Percentiles rank a stretch among this genome's conserved stretches.
Evolutionary conservation across 2,797 vertebrate species (phyloP).

Genomic region (Thalassophryne amazonica): DNA sequence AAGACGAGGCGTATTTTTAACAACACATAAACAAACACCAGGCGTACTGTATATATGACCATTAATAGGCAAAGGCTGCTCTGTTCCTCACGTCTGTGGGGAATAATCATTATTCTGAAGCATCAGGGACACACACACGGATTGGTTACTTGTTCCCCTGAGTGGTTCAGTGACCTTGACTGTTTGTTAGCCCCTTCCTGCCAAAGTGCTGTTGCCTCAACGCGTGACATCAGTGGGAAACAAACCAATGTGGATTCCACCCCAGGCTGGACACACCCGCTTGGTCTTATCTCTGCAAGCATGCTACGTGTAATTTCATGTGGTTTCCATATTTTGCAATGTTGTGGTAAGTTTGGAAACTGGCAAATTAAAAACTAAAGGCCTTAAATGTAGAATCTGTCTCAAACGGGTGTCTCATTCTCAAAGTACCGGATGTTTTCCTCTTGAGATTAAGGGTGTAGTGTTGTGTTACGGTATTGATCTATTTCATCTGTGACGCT

Average conservation of each 20-base stretch:
- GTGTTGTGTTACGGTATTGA: slow-evolving; percentile 24
- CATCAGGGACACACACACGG: slow-evolving; percentile 46
- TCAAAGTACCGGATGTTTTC: neutral
- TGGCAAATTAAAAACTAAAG: neutral
- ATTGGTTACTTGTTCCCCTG: slow-evolving; percentile 39
- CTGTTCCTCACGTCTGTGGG: slow-evolving; percentile 14
- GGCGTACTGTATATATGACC: slow-evolving; percentile 2
- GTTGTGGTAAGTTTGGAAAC: slow-evolving; percentile 3
- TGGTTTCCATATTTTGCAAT: slow-evolving; percentile 22
- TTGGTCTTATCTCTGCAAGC: slow-evolving; percentile 5
- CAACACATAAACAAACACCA: slow-evolving; percentile 29
- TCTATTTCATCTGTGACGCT: slow-evolving; percentile 20
- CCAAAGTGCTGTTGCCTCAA: slow-evolving; percentile 40
- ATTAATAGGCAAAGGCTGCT: slow-evolving; percentile 38
- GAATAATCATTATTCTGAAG: slow-evolving; percentile 60
- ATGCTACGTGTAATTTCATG: slow-evolving; percentile 4
- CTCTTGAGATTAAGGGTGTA: neutral
- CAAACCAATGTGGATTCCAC: slow-evolving; percentile 25
- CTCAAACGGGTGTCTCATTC: neutral
- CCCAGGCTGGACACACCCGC: slow-evolving; percentile 30
- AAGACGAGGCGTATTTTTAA: slow-evolving; percentile 35
- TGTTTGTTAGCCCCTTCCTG: slow-evolving; percentile 64
- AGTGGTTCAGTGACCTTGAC: slow-evolving; percentile 59
- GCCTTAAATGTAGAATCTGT: neutral
- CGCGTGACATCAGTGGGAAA: slow-evolving; percentile 63